Evolutionary conservation across 2,888 invertebrate genomes (phyloP).

Genomic region (Rhodophaea formosa): DNA sequence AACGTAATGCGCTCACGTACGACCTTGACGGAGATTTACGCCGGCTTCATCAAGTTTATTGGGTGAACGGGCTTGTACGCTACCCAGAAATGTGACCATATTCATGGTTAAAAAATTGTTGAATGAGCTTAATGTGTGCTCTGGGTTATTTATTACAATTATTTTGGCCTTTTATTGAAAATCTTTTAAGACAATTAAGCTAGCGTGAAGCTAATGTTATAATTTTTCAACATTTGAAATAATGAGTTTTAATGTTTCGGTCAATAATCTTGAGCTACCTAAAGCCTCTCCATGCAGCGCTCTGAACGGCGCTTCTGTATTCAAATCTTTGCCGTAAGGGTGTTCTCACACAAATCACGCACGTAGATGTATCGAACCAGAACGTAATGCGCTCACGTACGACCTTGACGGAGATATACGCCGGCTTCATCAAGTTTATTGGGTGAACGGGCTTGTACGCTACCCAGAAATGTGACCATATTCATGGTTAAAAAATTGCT

Average conservation of each 20-base stretch:
- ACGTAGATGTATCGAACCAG: constrained; percentile 47
- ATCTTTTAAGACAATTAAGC: too few relatives aligned
- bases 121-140: too few relatives aligned
- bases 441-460: constrained; percentile 33
- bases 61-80: constrained; percentile 33
- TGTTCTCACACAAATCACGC: constrained; percentile 59
- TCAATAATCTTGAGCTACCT: too few relatives aligned
- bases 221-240: too few relatives aligned
- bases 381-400: constrained; percentile 44
- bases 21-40: constrained; percentile 64
- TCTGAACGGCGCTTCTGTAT: not conserved
- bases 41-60: constrained; percentile 45
- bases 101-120: too few relatives aligned
- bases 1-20: constrained; percentile 44
- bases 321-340: constrained; percentile 30
- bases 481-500: too few relatives aligned
- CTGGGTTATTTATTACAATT: too few relatives aligned
- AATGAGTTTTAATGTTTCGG: too few relatives aligned
- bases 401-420: constrained; percentile 64
- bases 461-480: too few relatives aligned
- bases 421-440: constrained; percentile 45
- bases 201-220: too few relatives aligned
- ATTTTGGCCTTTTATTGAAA: too few relatives aligned
- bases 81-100: too few relatives aligned
- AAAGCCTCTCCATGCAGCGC: not conserved